Conservation (phyloP, 2,888 invertebrate genomes). For the Campopleginae sp. region DNA sequence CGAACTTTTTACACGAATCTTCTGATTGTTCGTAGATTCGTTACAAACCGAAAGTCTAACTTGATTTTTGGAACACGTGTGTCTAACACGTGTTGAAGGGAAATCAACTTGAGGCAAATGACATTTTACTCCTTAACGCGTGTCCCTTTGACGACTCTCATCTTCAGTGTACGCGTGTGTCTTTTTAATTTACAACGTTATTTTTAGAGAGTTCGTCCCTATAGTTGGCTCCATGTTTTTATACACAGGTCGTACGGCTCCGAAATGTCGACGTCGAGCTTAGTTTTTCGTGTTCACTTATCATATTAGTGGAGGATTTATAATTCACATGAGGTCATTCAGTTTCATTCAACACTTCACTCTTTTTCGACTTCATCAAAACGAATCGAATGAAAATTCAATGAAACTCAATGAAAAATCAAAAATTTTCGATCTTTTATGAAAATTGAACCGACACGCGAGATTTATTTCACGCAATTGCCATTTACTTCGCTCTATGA, state of each 20-base stretch:
- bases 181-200: constrained; percentile 4
- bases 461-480: neutral
- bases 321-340: constrained; percentile 28
- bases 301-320: constrained; percentile 44
- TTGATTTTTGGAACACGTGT: neutral
- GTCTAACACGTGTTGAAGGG: neutral
- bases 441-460: neutral
- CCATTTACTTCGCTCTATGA: neutral
- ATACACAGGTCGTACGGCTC: neutral
- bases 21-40: neutral
- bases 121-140: constrained; percentile 41
- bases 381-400: too few relatives aligned
- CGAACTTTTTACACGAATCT: neutral
- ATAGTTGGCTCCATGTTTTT: neutral
- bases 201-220: neutral
- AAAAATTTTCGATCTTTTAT: neutral
- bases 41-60: neutral
- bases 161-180: neutral
- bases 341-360: neutral
- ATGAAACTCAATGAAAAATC: too few relatives aligned
- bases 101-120: neutral
- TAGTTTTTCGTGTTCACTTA: constrained; percentile 20
- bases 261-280: constrained; percentile 5
- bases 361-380: constrained; percentile 10
- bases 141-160: constrained; percentile 40